Evolutionary conservation across 2,113 vertebrate genomes (phyloP).

Genomic region (Misgurnus anguillicaudatus): DNA sequence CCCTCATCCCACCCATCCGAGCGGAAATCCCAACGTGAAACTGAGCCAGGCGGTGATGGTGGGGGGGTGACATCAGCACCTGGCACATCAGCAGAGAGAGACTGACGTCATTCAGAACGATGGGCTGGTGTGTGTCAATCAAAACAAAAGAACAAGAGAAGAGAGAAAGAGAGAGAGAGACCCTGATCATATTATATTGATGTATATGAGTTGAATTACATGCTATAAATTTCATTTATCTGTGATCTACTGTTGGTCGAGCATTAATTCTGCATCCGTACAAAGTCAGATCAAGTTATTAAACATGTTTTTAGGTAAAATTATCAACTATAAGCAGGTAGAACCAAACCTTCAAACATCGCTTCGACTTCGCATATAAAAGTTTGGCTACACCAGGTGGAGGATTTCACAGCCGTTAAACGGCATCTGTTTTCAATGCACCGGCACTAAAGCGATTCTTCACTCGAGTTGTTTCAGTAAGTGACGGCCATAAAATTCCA

Average conservation of each 20-base stretch:
- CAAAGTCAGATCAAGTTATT: no score
- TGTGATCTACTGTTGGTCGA: no score
- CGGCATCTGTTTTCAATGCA: conserved; percentile 7
- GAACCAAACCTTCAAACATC: no score
- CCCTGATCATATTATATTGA: neutral
- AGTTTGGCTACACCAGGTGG: neutral
- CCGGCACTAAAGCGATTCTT: neutral
- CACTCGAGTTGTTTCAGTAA: neutral
- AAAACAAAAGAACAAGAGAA: conserved; percentile 25
- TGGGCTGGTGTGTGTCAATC: conserved; percentile 68
- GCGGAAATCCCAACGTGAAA: conserved; percentile 70
- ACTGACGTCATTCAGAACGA: conserved; percentile 65
- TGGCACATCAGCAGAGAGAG: conserved; percentile 59
- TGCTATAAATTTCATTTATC: no score
- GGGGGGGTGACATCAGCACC: conserved; percentile 73
- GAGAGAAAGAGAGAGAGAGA: conserved; percentile 10
- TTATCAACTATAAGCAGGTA: no score
- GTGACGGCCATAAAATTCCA: neutral
- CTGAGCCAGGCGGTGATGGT: conserved; percentile 66
- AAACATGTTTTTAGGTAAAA: no score
- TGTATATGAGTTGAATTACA: no score
- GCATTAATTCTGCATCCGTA: no score
- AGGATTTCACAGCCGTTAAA: conserved; percentile 4
- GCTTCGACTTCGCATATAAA: no score
- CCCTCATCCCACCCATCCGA: conserved; percentile 65